Conservation (phyloP, 2,888 invertebrate genomes). For the Nephrotoma flavescens region DNA sequence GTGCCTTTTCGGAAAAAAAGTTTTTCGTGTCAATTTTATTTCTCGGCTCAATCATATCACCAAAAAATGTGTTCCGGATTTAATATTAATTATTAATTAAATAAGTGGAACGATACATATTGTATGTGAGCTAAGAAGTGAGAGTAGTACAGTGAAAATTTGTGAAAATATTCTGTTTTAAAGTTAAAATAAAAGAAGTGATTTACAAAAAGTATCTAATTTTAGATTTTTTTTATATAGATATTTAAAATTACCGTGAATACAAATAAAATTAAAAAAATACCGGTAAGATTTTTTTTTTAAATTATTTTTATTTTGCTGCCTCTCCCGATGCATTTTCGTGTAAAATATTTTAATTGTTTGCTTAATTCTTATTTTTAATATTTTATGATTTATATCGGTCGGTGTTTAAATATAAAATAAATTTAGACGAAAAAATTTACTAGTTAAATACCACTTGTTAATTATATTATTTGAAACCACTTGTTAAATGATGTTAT, state of each 20-base stretch:
- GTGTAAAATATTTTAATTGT: not conserved
- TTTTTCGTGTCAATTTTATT: not conserved
- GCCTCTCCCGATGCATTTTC: not conserved
- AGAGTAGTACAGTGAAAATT: not conserved
- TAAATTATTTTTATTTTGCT: not conserved
- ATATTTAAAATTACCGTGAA: not conserved
- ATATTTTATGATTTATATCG: not conserved
- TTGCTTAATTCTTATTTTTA: not conserved
- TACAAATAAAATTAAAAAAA: not conserved
- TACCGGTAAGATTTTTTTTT: not conserved
- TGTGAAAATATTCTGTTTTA: not conserved
- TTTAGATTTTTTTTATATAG: not conserved
- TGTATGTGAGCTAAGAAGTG: no score
- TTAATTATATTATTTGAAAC: not conserved
- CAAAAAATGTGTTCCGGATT: not conserved
- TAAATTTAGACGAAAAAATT: not conserved
- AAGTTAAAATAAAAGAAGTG: not conserved
- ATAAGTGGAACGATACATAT: no score
- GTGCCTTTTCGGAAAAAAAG: not conserved
- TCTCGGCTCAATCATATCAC: not conserved
- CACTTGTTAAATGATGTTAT: not conserved
- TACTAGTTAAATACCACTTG: not conserved
- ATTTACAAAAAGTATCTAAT: not conserved
- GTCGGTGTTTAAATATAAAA: not conserved
- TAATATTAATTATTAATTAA: not conserved